Conservation (phyloP, 2,888 invertebrate species). For the Hirtodrosophila cameraria region DNA sequence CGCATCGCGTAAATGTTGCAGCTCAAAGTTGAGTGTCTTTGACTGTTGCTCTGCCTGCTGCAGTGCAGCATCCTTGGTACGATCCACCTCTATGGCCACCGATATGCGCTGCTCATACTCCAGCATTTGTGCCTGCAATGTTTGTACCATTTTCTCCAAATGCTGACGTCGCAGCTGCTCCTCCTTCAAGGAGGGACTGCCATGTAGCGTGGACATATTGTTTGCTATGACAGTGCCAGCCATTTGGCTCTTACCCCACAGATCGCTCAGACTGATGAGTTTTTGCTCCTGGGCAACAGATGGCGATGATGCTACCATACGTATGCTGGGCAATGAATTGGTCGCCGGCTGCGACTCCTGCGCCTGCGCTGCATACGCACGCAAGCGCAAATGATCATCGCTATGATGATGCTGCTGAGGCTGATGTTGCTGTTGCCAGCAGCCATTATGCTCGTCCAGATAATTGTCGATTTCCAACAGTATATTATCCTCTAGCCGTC, state of each 20-base stretch:
- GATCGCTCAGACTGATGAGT: slow-evolving; percentile 82
- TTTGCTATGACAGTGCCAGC: slow-evolving; percentile 61
- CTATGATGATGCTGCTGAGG: slow-evolving; percentile 54
- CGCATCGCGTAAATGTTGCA: slow-evolving; percentile 65
- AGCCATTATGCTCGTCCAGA: slow-evolving; percentile 66
- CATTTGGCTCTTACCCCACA: slow-evolving; percentile 81
- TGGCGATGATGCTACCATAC: slow-evolving; percentile 20
- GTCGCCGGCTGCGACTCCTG: slow-evolving; percentile 46
- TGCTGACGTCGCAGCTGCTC: slow-evolving; percentile 91
- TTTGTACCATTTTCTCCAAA: slow-evolving; percentile 89
- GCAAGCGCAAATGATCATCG: slow-evolving; percentile 61
- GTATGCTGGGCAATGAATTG: slow-evolving; percentile 65
- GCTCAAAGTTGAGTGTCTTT: slow-evolving; percentile 83
- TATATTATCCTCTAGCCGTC: slow-evolving; percentile 58
- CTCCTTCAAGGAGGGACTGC: slow-evolving; percentile 87
- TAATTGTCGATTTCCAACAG: slow-evolving; percentile 82
- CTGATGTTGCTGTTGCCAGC: slow-evolving; percentile 46
- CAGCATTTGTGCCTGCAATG: slow-evolving; percentile 89
- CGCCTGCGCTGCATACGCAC: slow-evolving; percentile 10
- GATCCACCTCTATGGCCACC: slow-evolving; percentile 91
- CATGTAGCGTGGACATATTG: slow-evolving; percentile 68
- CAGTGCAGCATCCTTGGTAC: slow-evolving; percentile 89
- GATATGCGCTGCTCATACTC: slow-evolving; percentile 92
- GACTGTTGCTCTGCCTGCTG: slow-evolving; percentile 88
- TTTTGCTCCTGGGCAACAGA: slow-evolving; percentile 45